Evolutionary conservation across 2,113 vertebrate genomes (phyloP).

Genomic region (Pterocles gutturalis): DNA sequence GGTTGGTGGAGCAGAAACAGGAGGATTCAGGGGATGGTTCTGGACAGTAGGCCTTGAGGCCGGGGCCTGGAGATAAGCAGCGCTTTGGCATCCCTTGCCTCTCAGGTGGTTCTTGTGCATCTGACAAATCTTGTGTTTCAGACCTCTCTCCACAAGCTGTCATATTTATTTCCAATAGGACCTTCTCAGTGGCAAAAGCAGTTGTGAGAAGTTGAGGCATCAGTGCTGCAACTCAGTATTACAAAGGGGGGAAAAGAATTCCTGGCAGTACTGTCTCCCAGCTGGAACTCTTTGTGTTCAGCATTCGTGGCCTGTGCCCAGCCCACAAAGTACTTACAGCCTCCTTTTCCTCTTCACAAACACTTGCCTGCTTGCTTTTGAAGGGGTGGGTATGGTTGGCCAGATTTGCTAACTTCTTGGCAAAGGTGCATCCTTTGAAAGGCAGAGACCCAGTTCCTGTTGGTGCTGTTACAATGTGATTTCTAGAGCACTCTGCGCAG

Average conservation of each 20-base stretch:
- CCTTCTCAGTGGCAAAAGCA: background rate
- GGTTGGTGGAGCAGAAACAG: background rate
- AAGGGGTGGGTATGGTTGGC: background rate
- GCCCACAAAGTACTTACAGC: background rate
- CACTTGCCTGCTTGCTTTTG: background rate
- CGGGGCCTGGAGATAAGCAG: background rate
- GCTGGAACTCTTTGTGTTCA: constrained; percentile 5
- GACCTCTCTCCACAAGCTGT: background rate
- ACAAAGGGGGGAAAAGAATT: background rate
- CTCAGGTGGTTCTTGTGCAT: background rate
- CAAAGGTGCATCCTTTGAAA: background rate
- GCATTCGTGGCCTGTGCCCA: background rate
- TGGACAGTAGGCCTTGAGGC: background rate
- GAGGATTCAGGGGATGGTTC: background rate
- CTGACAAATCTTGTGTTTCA: background rate
- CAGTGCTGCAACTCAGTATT: background rate
- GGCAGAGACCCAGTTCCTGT: background rate
- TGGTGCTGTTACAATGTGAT: background rate
- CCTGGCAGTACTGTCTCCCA: background rate
- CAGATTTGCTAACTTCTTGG: background rate
- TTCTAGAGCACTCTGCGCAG: background rate
- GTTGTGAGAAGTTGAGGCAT: background rate
- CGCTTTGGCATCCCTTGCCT: background rate
- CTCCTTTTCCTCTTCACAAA: background rate
- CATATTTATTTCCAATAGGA: background rate